Conservation (phyloP, 2,888 invertebrate genomes). For the Yponomeuta evonymella region DNA sequence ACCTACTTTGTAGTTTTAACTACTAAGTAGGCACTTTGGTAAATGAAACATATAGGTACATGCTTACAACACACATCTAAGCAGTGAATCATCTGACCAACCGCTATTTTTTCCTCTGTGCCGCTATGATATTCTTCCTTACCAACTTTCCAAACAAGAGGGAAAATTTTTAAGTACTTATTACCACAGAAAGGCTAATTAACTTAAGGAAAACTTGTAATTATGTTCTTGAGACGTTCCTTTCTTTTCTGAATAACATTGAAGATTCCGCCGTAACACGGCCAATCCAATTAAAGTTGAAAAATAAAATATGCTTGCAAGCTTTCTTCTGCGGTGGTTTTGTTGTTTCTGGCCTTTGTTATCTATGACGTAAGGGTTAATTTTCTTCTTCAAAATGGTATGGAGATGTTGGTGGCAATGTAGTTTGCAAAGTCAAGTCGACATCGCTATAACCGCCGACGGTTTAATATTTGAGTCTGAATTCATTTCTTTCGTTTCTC, state of each 20-base stretch:
- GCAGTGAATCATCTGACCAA: not conserved
- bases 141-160: too few relatives aligned
- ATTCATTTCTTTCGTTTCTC: too few relatives aligned
- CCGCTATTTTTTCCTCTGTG: too few relatives aligned
- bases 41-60: too few relatives aligned
- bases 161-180: too few relatives aligned
- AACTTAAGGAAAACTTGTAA: not conserved
- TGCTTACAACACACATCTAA: too few relatives aligned
- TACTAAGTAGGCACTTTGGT: too few relatives aligned
- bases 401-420: not conserved
- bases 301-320: not conserved
- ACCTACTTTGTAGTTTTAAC: too few relatives aligned
- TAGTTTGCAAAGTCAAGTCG: too few relatives aligned
- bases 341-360: not conserved
- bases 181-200: not conserved
- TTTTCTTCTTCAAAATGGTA: not conserved
- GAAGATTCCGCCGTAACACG: not conserved
- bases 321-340: not conserved
- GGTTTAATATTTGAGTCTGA: too few relatives aligned
- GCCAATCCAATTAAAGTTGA: conserved; percentile 3
- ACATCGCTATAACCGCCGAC: too few relatives aligned
- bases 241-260: not conserved
- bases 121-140: too few relatives aligned
- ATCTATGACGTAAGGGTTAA: not conserved
- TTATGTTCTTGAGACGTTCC: not conserved